A percentile compares a stretch with the other conserved stretches of the same genome.
Conservation (phyloP, 2,888 invertebrate species). For the Drosophila stalkeri region DNA sequence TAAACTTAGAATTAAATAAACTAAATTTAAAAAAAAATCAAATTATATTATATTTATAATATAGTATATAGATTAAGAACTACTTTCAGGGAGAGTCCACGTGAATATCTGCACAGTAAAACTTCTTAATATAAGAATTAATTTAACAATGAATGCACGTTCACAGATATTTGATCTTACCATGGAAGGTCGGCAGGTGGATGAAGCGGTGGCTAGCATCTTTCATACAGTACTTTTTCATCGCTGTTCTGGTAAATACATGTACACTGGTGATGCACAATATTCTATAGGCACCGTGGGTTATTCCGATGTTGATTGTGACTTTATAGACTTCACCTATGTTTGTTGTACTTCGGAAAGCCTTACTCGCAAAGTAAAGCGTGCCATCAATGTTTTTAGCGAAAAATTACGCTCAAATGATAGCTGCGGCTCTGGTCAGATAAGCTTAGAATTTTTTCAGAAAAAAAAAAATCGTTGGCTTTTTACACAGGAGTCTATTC, state of each 20-base stretch:
- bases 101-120: background rate
- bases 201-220: slow-evolving; percentile 95
- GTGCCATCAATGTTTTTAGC: slow-evolving; percentile 92
- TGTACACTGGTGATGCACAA: slow-evolving; percentile 96
- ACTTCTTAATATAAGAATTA: background rate
- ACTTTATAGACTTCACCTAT: slow-evolving; percentile 98
- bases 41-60: background rate
- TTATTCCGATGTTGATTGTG: slow-evolving; percentile 98
- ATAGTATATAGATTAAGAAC: background rate
- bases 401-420: slow-evolving; percentile 91
- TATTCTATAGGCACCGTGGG: slow-evolving; percentile 98
- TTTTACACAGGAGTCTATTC: slow-evolving; percentile 95
- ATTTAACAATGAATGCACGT: slow-evolving; percentile 90
- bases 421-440: slow-evolving; percentile 91
- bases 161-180: slow-evolving; percentile 92
- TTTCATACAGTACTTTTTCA: slow-evolving; percentile 97
- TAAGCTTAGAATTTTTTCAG: slow-evolving; percentile 97
- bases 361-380: slow-evolving; percentile 90
- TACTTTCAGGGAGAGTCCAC: background rate
- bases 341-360: slow-evolving; percentile 96
- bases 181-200: slow-evolving; percentile 95
- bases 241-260: slow-evolving; percentile 96
- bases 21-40: background rate
- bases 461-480: slow-evolving; percentile 95
- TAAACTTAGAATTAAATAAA: background rate